These are phyloP conservation scores for Neodiprion pinetum DNA, from an alignment of 1,140 invertebrate species.

Conservation along the genomic window DNA sequence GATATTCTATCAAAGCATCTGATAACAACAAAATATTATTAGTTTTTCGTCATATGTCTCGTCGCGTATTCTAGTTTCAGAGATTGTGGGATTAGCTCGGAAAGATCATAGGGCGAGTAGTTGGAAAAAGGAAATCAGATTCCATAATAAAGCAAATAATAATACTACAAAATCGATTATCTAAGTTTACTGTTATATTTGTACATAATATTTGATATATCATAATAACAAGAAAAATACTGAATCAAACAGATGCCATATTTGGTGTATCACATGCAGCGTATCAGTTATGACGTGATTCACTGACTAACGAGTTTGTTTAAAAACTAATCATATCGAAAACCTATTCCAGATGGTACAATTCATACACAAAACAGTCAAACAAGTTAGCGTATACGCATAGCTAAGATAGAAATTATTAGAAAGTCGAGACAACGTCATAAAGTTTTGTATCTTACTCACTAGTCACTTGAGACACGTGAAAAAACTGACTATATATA, in stretches of 20 bases:
- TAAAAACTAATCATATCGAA: too few species aligned
- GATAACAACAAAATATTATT: too few species aligned
- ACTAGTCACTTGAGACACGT: not conserved
- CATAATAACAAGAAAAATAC: slow-evolving; percentile 49
- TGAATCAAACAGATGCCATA: slow-evolving; percentile 47
- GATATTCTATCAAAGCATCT: too few species aligned
- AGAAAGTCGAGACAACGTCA: slow-evolving; percentile 3
- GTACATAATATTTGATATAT: slow-evolving; percentile 42
- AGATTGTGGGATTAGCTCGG: too few species aligned
- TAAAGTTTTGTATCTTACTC: slow-evolving; percentile 2
- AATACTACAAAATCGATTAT: too few species aligned
- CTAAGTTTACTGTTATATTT: slow-evolving; percentile 38
- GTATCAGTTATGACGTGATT: slow-evolving; percentile 12
- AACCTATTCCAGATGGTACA: too few species aligned
- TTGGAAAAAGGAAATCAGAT: not conserved
- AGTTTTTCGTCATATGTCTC: too few species aligned
- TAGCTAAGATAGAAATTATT: slow-evolving; percentile 17
- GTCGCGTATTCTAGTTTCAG: too few species aligned
- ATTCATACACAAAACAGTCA: slow-evolving; percentile 8
- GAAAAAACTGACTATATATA: too few species aligned
- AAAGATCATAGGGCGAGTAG: not conserved
- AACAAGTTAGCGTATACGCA: slow-evolving; percentile 10
- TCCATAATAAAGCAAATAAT: not conserved
- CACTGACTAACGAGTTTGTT: not conserved
- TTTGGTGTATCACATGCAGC: slow-evolving; percentile 30